Evolutionary conservation across 1,140 invertebrate species (phyloP).

Genomic region (Drosophila murphyi): DNA sequence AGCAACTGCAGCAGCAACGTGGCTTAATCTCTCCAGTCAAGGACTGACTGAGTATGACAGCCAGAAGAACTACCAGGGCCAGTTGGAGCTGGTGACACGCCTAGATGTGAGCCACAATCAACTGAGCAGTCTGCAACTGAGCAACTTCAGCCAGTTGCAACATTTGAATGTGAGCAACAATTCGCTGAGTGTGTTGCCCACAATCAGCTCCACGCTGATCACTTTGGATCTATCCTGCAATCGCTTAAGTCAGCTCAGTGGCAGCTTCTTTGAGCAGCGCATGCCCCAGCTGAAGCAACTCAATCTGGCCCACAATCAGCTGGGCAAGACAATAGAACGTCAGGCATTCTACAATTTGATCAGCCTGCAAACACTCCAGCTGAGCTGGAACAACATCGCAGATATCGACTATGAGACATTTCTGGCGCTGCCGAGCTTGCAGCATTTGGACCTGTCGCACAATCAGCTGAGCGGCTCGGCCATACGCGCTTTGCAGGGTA

Average conservation of each 20-base stretch:
- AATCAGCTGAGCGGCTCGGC: conserved; percentile 90
- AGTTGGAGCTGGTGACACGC: conserved; percentile 48
- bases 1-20: conserved; percentile 5
- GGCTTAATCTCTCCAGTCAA: conserved; percentile 57
- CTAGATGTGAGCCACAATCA: conserved; percentile 65
- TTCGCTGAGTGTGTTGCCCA: conserved; percentile 39
- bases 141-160: conserved; percentile 53
- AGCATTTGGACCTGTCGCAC: conserved; percentile 92
- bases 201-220: conserved; percentile 56
- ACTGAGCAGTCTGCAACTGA: conserved; percentile 43
- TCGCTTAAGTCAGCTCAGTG: conserved; percentile 77
- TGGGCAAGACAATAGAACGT: conserved; percentile 66
- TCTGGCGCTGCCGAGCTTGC: conserved; percentile 88
- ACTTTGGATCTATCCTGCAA: conserved; percentile 86
- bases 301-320: conserved; percentile 87
- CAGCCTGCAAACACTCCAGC: conserved; percentile 85
- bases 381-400: conserved; percentile 86
- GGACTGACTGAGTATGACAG: conserved; percentile 55
- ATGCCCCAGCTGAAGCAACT: conserved; percentile 85
- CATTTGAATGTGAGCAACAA: conserved; percentile 67
- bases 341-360: conserved; percentile 84
- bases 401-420: conserved; percentile 86
- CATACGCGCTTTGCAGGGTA: conserved; percentile 89
- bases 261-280: conserved; percentile 61
- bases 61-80: conserved; percentile 55